phyloP scores from a whole-genome alignment of 2,888 invertebrate species.

The Heliconius erato region DNA sequence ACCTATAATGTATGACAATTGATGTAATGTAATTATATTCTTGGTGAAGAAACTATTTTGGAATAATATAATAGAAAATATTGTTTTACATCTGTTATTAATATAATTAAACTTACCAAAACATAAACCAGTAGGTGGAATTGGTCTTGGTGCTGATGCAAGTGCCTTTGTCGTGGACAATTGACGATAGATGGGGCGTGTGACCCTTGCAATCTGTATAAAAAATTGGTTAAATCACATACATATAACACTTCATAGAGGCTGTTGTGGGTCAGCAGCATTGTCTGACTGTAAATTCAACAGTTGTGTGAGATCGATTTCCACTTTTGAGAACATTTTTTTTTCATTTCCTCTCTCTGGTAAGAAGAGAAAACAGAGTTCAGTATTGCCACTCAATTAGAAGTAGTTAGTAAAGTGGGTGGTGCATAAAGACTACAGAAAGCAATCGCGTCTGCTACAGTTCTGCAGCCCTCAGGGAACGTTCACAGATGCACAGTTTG shows the following conservation, averaged over 20 bases:
- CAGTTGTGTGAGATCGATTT: not conserved
- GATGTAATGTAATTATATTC: too few relatives aligned
- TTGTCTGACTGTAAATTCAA: not conserved
- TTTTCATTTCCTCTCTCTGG: not conserved
- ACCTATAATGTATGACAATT: too few relatives aligned
- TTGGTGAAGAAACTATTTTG: too few relatives aligned
- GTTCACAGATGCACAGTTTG: too few relatives aligned
- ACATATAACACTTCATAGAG: not conserved
- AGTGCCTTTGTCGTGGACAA: conserved; percentile 70
- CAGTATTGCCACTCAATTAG: too few relatives aligned
- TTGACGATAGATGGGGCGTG: conserved; percentile 72
- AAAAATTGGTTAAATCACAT: not conserved
- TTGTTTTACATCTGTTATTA: not conserved
- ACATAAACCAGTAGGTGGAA: conserved; percentile 74
- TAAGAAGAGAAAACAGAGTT: not conserved
- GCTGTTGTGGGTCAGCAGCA: too few relatives aligned
- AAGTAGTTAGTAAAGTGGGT: too few relatives aligned
- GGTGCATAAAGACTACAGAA: too few relatives aligned
- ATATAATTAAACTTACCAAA: conserved; percentile 66
- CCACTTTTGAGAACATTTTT: not conserved
- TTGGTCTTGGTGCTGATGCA: conserved; percentile 69
- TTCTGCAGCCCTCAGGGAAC: too few relatives aligned
- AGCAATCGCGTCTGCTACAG: too few relatives aligned
- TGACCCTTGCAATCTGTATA: conserved; percentile 69
- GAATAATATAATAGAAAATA: too few relatives aligned